Evolutionary conservation across 2,797 vertebrate genomes (phyloP), one percentile per base, ranked within the genome.

Genomic region (Hypotaenidia okinawae): DNA sequence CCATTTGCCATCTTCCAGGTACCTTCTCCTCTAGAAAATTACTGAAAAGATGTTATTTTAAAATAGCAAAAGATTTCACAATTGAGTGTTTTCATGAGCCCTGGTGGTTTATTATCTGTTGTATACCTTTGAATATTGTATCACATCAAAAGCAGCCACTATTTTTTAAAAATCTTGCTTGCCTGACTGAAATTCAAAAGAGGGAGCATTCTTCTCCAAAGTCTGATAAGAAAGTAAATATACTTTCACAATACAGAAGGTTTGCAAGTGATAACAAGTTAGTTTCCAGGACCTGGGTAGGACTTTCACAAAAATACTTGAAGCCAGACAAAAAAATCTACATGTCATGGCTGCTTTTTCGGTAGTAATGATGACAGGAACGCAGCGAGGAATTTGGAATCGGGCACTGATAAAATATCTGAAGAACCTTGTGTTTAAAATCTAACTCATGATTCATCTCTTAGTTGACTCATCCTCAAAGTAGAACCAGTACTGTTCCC

Each of bases 101-200:
- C 45, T 49, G 37, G 68, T 74, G 22, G 70, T 89, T 95, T 81
- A 89, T 93, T 96, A 91, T 68, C 54, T 86, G 69, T 68, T 24
- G 13, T 30, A 59, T 8, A 62, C 22, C 59, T 90, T 80, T 74
- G 92, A 93, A 75, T 51, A 81, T 16, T 37, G 35, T 87, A 66
- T 76, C 62, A 70, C 25, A 55, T 63, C 43, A 89, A 79, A 92
- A 76, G 5, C 27, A 73, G 68, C 14, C 77, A 43, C 21, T 16
- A 49, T 5, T 58, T 28, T 57, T 23, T 66, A 35, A 12, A 12
- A 27, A 52, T 35, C 28, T 69, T 74, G n/a, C 51, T 86, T 5
- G 8, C 47, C n/a, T 89, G 51, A 84, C 37, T 66, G 47, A 75
- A 83, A 90, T 43, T 67, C 18, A 25, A 28, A 63, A 49, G 22